Evolutionary conservation across 2,797 vertebrate genomes (phyloP).

Genomic region (Mus spretus): DNA sequence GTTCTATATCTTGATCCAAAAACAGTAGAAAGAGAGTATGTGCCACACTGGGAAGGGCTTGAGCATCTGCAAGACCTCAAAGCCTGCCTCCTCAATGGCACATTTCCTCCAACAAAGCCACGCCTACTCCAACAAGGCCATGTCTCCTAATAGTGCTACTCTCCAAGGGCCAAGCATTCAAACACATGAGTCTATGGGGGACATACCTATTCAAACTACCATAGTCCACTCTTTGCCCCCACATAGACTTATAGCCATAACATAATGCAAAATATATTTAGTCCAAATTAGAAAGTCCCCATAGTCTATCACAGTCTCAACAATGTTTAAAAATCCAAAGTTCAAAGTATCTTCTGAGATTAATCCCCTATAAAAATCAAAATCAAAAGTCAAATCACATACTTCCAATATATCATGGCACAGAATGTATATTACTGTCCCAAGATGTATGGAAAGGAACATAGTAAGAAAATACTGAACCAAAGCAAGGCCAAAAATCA

Average conservation of each 20-base stretch:
- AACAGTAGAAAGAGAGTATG: not conserved
- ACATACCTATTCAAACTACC: not conserved
- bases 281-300: not conserved
- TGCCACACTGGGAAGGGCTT: not conserved
- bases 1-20: not conserved
- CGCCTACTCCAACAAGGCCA: not conserved
- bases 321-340: not conserved
- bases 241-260: not conserved
- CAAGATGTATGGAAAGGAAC: not conserved
- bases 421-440: not conserved
- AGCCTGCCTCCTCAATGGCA: not conserved
- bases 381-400: not conserved
- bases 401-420: not conserved
- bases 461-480: not conserved
- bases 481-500: not conserved
- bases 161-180: not conserved
- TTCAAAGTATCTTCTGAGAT: not conserved
- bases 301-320: not conserved
- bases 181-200: not conserved
- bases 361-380: not conserved
- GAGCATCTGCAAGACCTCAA: not conserved
- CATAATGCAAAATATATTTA: not conserved
- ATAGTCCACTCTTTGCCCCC: not conserved
- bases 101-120: not conserved
- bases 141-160: not conserved